Percentiles rank a stretch among this genome's conserved stretches.
These are phyloP conservation scores for Tanaodytes sp. DNA, from an alignment of 2,888 invertebrate genomes.

Conservation along the genomic window DNA sequence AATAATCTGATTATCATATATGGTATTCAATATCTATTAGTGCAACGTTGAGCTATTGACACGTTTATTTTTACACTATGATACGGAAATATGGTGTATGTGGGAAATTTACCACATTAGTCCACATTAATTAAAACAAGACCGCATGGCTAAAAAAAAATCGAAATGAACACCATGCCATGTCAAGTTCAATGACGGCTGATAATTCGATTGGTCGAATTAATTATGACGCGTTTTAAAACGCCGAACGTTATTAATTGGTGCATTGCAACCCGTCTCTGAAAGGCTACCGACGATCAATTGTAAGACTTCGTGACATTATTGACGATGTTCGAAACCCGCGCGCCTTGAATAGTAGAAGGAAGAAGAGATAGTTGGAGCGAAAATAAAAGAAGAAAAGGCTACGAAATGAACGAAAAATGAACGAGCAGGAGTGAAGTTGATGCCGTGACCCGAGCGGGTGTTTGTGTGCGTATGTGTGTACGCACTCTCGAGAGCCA, in stretches of 20 bases:
- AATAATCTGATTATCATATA: no score
- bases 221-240: slow-evolving; percentile 39
- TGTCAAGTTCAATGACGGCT: no score
- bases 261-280: slow-evolving; percentile 23
- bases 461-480: slow-evolving; percentile 26
- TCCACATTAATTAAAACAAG: no score
- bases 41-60: no score
- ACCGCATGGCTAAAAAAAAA: no score
- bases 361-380: slow-evolving; percentile 7
- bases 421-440: slow-evolving; percentile 17
- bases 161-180: no score
- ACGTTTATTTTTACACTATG: no score
- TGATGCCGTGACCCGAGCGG: slow-evolving; percentile 43
- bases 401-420: background rate
- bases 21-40: no score
- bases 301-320: slow-evolving; percentile 30
- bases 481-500: slow-evolving; percentile 42
- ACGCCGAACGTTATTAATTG: slow-evolving; percentile 41
- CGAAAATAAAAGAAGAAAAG: slow-evolving; percentile 2
- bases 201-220: no score
- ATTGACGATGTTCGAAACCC: slow-evolving; percentile 29
- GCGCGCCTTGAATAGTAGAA: background rate
- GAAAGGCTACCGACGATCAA: slow-evolving; percentile 38
- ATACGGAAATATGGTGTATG: no score
- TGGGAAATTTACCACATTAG: no score